Conservation (phyloP, 2,113 vertebrate species). For the Neofelis nebulosa region DNA sequence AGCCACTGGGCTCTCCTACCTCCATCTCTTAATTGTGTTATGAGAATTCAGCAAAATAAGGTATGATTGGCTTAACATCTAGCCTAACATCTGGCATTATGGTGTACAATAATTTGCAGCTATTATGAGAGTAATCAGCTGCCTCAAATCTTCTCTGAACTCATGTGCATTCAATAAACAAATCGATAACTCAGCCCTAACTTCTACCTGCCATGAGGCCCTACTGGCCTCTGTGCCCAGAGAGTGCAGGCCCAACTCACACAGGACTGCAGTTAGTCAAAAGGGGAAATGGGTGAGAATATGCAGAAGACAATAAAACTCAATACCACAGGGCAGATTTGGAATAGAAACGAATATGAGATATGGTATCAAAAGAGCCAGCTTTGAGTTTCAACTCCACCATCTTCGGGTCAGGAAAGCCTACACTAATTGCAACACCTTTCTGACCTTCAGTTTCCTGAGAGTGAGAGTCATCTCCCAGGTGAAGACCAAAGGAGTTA, state of each 20-base stretch:
- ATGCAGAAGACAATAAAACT: neutral
- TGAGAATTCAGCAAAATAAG: neutral
- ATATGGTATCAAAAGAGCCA: neutral
- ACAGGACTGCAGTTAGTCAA: neutral
- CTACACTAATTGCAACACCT: neutral
- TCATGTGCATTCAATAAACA: neutral
- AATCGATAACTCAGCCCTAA: neutral
- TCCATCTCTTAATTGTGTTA: neutral
- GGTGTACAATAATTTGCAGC: neutral
- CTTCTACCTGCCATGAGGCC: neutral
- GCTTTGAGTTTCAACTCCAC: neutral
- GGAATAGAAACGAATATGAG: neutral
- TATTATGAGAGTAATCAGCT: neutral
- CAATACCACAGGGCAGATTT: neutral
- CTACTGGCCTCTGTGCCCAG: neutral
- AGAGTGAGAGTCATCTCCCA: neutral
- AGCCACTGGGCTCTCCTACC: too few relatives aligned
- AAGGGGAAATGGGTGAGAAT: neutral
- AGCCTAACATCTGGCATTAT: neutral
- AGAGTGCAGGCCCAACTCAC: neutral
- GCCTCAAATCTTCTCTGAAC: neutral
- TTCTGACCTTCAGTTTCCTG: neutral
- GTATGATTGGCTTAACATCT: neutral
- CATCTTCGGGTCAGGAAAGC: neutral
- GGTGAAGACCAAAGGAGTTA: neutral